Evolutionary conservation across 2,113 vertebrate genomes (phyloP), one percentile per base, ranked within the genome.

Genomic region (Gila orcuttii): DNA sequence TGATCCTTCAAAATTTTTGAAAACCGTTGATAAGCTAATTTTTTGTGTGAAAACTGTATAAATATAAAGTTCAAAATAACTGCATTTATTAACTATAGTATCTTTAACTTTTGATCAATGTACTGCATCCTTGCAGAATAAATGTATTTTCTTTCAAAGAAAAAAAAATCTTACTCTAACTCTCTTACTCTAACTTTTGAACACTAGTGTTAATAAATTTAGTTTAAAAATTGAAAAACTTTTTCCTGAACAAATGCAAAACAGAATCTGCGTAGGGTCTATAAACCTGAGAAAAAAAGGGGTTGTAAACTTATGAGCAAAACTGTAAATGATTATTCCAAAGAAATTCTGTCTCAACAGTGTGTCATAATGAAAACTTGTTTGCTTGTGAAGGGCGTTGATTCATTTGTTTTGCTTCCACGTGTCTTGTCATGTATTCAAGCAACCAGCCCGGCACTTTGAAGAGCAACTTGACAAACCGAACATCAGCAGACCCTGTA

Each of bases 371-470:
- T 9, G 10, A 31, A 36, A 23, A 57, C 36, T 11, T 79, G 59
- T 52, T 50, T 47, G 73, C 28, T 15, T n/a, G 11, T 55, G 17
- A 39, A 82, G 28, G 45, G 76, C 52, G 15, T 74, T n/a, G 17
- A 21, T 42, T 31, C 0, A 31, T 55, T 33, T 6, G 36, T 81
- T 66, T n/a, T 76, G 39, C 75, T 75, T 19, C 60, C 6, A n/a
- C 42, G 17, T 31, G 28, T 66, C 28, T 89, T 69, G 1, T 74
- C 31, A 23, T 91, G n/a, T 86, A 83, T 89, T 90, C 15, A 91
- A 96, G 95, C 78, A 86, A 86, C 55, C 89, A 92, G 21, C 66
- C 83, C 60, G 88, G 88, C 8, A 90, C 90, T 83, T n/a, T 93
- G 84, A 95, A 93, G 87, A 93, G 89, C 89, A 91, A 83, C 78